Evolutionary conservation across 1,140 invertebrate species (phyloP), one percentile per base, ranked within the genome.

Genomic region (Brachionus rubens): DNA sequence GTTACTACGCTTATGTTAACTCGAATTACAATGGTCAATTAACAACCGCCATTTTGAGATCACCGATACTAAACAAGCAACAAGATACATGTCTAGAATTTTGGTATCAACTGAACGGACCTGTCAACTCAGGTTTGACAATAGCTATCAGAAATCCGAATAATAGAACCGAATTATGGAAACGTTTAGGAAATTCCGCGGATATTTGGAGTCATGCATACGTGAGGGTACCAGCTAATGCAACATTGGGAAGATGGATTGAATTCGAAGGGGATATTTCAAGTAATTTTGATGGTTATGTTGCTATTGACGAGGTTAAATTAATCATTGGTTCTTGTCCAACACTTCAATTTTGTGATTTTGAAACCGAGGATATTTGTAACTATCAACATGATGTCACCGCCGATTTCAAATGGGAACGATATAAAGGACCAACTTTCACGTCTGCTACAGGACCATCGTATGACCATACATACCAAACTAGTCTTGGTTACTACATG

Each of bases 371-470:
- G 14, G 86, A 88, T 79, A 79, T 91, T 0, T 92, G 91, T 78
- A 89, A 89, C 26, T 92, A 90, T 89, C 87, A 83, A 1, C 89
- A 91, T 77, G 90, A 91, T 79, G 86, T 87, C 0, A 86, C 85
- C 1, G 89, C 91, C 79, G 88, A 91, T 79, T 91, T 91, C 79
- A 90, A 91, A 79, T 92, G 91, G 91, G 85, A 78, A 28, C 81
- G 89, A 76, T 84, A 88, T 14, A 89, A 88, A 79, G 87, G 86
- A 36, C 84, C 86, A 19, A 91, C 91, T 0, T 88, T 88, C 3
- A 77, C 78, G 14, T 7, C 85, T 0, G 84, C 86, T 3, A 92
- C 91, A 0, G 91, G 91, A 5, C 91, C 91, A 0, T 87, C 87
- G 30, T 47, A 33, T 28, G 75, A 76, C 41, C 75, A 76, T 48